Evolutionary conservation across 2,113 vertebrate genomes (phyloP).

Genomic region (Siniperca knerii): DNA sequence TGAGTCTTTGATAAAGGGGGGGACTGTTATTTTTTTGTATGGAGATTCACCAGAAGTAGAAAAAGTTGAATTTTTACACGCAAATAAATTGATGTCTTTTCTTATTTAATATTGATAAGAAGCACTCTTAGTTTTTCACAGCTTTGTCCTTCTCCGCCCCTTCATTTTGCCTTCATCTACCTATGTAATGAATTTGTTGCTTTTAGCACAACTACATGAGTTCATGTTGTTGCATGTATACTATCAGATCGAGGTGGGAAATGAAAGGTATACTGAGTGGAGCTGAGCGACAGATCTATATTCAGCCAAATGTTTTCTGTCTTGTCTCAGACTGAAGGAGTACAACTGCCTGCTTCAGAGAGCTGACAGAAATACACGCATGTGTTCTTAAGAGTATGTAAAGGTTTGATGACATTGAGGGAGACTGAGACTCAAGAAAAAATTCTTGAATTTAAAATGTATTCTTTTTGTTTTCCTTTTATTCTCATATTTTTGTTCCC

Average conservation of each 20-base stretch:
- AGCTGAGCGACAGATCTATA: neutral
- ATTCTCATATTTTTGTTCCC: no score
- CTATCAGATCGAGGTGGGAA: neutral
- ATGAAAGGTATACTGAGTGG: neutral
- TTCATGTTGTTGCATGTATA: neutral
- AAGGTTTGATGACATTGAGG: neutral
- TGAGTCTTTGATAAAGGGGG: neutral
- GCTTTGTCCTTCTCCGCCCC: neutral
- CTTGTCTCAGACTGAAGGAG: neutral
- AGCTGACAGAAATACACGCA: neutral
- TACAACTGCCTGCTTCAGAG: neutral
- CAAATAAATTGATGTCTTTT: conserved; percentile 16
- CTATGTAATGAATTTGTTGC: neutral
- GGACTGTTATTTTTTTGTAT: neutral
- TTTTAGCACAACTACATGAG: neutral
- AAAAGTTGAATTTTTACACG: neutral
- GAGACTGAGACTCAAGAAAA: neutral
- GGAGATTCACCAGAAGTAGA: neutral
- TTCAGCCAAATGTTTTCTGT: conserved; percentile 5
- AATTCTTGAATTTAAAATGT: neutral
- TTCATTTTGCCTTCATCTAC: neutral
- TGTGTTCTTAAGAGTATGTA: neutral
- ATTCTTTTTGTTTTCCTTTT: neutral
- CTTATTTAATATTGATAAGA: conserved; percentile 29
- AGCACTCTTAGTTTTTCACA: neutral